phyloP scores from a whole-genome alignment of 1,140 invertebrate genomes.

The Ridgeia piscesae region DNA sequence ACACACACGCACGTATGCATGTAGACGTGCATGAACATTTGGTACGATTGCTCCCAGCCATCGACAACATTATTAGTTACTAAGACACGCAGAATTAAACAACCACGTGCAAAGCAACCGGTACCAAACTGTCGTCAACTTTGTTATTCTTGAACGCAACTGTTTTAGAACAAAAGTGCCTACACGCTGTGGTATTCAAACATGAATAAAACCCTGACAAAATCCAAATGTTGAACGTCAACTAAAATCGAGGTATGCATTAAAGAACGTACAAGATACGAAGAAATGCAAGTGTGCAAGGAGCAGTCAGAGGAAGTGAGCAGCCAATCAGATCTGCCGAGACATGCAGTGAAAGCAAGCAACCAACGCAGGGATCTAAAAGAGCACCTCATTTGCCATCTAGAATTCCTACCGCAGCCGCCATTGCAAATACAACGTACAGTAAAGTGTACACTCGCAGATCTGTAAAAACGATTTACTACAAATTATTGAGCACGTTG shows the following conservation, averaged over 20 bases:
- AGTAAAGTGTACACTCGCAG: background rate
- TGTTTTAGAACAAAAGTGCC: background rate
- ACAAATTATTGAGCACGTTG: background rate
- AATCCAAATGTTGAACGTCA: background rate
- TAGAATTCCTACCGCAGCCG: background rate
- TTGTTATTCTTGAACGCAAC: background rate
- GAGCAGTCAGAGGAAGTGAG: background rate
- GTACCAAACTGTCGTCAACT: background rate
- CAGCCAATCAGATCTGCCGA: background rate
- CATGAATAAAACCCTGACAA: background rate
- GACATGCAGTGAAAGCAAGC: conserved; percentile 3
- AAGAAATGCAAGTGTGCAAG: background rate
- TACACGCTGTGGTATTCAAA: background rate
- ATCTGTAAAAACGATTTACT: background rate
- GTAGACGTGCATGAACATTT: background rate
- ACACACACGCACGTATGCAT: background rate
- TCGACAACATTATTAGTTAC: background rate
- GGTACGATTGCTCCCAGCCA: background rate
- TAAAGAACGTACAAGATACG: background rate
- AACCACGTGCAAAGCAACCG: background rate
- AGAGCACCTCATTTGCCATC: background rate
- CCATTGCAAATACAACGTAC: background rate
- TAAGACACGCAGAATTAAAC: background rate
- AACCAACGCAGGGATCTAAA: background rate
- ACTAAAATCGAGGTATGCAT: background rate